Evolutionary conservation across 2,797 vertebrate genomes (phyloP), one percentile per base, ranked within the genome.

Genomic region (Cephalopachus bancanus): DNA sequence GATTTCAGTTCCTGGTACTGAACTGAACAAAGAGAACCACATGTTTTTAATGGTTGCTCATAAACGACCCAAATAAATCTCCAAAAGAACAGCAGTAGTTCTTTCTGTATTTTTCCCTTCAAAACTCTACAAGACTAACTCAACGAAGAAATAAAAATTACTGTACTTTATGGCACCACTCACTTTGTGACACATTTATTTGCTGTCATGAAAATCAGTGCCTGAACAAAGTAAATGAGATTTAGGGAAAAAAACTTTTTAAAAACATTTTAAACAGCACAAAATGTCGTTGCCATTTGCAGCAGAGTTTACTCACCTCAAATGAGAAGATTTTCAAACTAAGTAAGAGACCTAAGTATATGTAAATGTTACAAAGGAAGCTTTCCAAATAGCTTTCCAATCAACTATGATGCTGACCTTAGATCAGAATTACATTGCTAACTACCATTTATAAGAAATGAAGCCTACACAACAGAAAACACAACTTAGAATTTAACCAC

Each of bases 31-130:
- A 97, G 95, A 96, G 96, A 87, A 97, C 76, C 28, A 96, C 64
- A 93, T 97, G 96, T 96, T 96, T 98, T 97, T 97, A 94, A 97
- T 95, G 94, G 95, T 60, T 96, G 92, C 94, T 96, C 95, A 98
- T 95, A 97, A 97, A 96, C 24, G 74, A 95, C 91, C 95, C 96
- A 97, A 96, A 97, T 97, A 97, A 97, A 97, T 97, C 97, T 97
- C 93, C 74, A 92, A 71, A 94, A 79, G 80, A 96, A 96, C 93
- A 89, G 95, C 74, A 79, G 76, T 65, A 67, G 88, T 92, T 94
- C 95, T 96, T 96, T 97, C 96, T 83, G 89, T 96, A 96, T 90
- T 96, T 97, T 97, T 97, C 95, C 97, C 95, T 97, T 98, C 92
- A 96, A 96, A 97, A 96, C 87, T 96, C 89, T 37, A 79, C 91